Base-by-base conservation (phyloP, 2,888 invertebrate species). In the Chrysopilus asiliformis region DNA sequence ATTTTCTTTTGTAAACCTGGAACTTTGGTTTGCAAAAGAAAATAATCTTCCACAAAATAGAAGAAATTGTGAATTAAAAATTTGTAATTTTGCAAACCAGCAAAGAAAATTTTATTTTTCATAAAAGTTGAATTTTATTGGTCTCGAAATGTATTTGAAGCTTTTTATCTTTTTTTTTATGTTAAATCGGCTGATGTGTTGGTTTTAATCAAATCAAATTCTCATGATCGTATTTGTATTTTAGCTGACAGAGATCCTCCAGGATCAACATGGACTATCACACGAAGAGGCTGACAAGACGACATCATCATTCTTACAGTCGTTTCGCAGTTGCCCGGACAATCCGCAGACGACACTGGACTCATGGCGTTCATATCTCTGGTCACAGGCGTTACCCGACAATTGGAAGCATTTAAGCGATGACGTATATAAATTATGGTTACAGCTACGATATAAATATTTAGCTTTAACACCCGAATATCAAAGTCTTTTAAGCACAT, bases 321-420 rank as follows among this genome's bases (percentile, higher is more conserved):
- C 76, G 34, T 86, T 87, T 63, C 71, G 87, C 45, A 76, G 79
- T 46, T 79, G 82, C 51, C 86, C 86, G 8, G 85, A 86, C 53
- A 83, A 84, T 60, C 70, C 74, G 39, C 67, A 72, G 38, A 76
- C 74, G 53, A 70, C 71, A 43, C 64, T 87, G 48, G 80, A 85
- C 53, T 71, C 71, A 42, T 89, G 86, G 85, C 72, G 86, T 38
- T 72, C 72, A 35, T 69, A 74, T 40, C 61, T 89, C 36, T 89
- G 87, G 87, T 71, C 68, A 25, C 76, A 80, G 57, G 79, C 82
- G 27, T 64, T 89, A 38, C 82, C 81, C 28, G 73, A 78, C 43
- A 71, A 76, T 50, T 78, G 76, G 56, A 74, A 73, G 51, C 73
- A 77, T 58, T 67, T 81, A 46, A 75, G 79, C 71, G 77, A 74